These are phyloP conservation scores for Grapholita molesta DNA, from an alignment of 1,140 invertebrate genomes.

Conservation along the genomic window DNA sequence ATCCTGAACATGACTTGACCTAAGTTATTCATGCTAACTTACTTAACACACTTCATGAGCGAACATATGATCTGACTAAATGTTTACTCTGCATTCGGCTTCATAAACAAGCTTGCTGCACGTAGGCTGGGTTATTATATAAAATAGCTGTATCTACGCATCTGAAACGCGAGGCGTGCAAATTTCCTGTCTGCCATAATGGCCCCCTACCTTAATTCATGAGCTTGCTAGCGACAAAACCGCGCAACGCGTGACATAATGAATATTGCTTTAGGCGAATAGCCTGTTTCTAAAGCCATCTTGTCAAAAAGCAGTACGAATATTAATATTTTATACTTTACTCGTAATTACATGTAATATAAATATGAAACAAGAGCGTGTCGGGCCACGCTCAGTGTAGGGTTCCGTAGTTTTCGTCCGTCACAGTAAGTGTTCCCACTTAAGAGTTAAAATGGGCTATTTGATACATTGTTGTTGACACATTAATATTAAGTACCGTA, in stretches of 20 bases:
- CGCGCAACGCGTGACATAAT: slow-evolving; percentile 38
- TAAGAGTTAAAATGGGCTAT: too few species aligned
- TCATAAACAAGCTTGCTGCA: neutral
- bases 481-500: too few species aligned
- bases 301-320: slow-evolving; percentile 22
- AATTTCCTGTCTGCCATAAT: slow-evolving; percentile 55
- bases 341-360: too few species aligned
- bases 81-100: neutral
- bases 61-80: neutral
- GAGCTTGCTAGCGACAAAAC: slow-evolving; percentile 35
- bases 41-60: neutral
- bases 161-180: slow-evolving; percentile 35
- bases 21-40: too few species aligned
- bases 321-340: too few species aligned
- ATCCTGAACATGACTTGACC: too few species aligned
- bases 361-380: too few species aligned
- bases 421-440: too few species aligned
- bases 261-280: slow-evolving; percentile 37
- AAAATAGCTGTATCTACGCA: slow-evolving; percentile 14
- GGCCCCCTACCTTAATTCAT: slow-evolving; percentile 48
- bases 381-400: too few species aligned
- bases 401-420: too few species aligned
- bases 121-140: slow-evolving; percentile 10
- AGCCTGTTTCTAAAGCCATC: slow-evolving; percentile 27
- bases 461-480: too few species aligned